Percentiles rank a stretch among this genome's conserved stretches.
phyloP scores from a whole-genome alignment of 2,113 vertebrate species.

The Sus scrofa region T2T-Sscrofa CM000817.6:32010501-32011000 shows the following conservation, averaged over 20 bases:
- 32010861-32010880: not conserved
- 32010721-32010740: not conserved
- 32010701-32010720: not conserved
- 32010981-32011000: fast-evolving
- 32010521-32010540: not conserved
- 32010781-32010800: not conserved
- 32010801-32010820: fast-evolving
- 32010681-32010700: not conserved
- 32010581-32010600: not conserved
- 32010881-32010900: not conserved
- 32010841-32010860: not conserved
- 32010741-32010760: not conserved
- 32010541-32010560: not conserved
- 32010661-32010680: not conserved
- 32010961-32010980: not conserved
- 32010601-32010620: no score
- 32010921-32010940: not conserved
- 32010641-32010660: not conserved
- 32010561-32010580: not conserved
- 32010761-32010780: not conserved
- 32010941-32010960: not conserved
- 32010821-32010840: not conserved
- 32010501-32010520: not conserved
- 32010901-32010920: not conserved
- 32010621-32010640: not conserved